phyloP scores from a whole-genome alignment of 2,888 invertebrate species.

The Onchidella celtica region DNA sequence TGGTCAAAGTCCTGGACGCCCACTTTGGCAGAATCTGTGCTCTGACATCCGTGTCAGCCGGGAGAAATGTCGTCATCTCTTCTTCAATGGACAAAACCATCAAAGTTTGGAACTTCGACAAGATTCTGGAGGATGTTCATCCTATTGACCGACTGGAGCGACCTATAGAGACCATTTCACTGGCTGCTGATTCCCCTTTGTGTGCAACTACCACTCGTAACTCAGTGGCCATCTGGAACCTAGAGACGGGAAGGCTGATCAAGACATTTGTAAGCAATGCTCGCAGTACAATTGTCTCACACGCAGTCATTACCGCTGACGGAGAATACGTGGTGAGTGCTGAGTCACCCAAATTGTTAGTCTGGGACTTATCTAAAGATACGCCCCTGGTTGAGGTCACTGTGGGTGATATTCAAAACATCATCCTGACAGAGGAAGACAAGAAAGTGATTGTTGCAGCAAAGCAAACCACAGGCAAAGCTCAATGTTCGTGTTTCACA shows the following conservation, averaged over 20 bases:
- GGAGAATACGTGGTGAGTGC: slow-evolving; percentile 92
- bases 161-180: slow-evolving; percentile 91
- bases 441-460: slow-evolving; percentile 88
- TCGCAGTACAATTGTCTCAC: slow-evolving; percentile 95
- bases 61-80: slow-evolving; percentile 87
- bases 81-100: slow-evolving; percentile 98
- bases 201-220: slow-evolving; percentile 96
- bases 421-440: slow-evolving; percentile 88
- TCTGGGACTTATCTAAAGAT: slow-evolving; percentile 91
- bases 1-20: slow-evolving; percentile 95
- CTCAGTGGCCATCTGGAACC: slow-evolving; percentile 97
- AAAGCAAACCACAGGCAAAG: slow-evolving; percentile 72
- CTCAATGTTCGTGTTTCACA: slow-evolving; percentile 68
- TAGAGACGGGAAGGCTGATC: slow-evolving; percentile 90
- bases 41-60: slow-evolving; percentile 90
- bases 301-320: slow-evolving; percentile 92
- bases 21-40: slow-evolving; percentile 98
- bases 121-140: slow-evolving; percentile 96
- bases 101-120: slow-evolving; percentile 99
- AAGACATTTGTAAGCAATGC: slow-evolving; percentile 94
- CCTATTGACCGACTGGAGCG: slow-evolving; percentile 91
- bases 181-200: slow-evolving; percentile 86
- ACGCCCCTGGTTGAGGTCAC: slow-evolving; percentile 91
- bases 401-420: slow-evolving; percentile 89
- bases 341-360: slow-evolving; percentile 93